Conservation (phyloP, 2,113 vertebrate species). For the Propithecus coquereli region DNA sequence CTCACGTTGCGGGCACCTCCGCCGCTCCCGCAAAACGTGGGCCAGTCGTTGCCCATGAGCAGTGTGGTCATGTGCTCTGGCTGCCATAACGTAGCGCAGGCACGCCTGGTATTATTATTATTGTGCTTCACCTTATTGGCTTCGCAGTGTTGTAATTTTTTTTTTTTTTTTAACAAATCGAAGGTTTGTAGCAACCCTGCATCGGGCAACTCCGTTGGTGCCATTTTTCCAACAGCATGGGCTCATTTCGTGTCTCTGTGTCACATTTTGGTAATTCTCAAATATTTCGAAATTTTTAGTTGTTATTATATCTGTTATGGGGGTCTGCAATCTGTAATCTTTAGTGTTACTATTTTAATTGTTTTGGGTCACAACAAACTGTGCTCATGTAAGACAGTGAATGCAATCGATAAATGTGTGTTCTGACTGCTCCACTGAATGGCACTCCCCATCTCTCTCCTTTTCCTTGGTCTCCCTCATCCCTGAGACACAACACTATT, state of each 20-base stretch:
- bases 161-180: not conserved
- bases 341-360: not conserved
- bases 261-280: not conserved
- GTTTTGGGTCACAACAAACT: not conserved
- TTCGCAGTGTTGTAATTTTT: not conserved
- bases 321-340: not conserved
- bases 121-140: not conserved
- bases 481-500: not conserved
- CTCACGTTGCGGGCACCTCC: not conserved
- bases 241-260: not conserved
- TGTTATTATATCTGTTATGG: not conserved
- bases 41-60: not conserved
- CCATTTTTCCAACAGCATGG: not conserved
- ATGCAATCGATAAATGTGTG: not conserved
- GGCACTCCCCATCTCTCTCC: not conserved
- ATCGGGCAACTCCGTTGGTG: not conserved
- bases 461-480: not conserved
- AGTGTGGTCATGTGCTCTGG: not conserved
- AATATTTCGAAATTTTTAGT: not conserved
- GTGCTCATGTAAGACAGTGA: not conserved
- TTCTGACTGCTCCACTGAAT: not conserved
- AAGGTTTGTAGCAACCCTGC: not conserved
- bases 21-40: accelerated
- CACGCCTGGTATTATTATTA: not conserved
- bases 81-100: not conserved